Evolutionary conservation across 1,140 invertebrate genomes (phyloP), one percentile per base, ranked within the genome.

Genomic region (Holotrichia oblita): DNA sequence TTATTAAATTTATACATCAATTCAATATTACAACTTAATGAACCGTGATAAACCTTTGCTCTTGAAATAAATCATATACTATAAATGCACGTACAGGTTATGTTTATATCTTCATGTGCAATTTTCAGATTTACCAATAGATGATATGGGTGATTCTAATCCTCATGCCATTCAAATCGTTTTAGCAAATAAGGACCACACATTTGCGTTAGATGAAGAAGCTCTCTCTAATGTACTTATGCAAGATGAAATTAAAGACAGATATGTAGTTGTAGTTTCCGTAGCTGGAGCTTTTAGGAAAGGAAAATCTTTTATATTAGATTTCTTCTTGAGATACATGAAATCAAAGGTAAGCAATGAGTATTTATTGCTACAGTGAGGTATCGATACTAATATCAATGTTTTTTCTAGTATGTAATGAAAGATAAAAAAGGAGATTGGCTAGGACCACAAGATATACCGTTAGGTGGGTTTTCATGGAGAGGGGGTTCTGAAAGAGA

Each of bases 251-350:
- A 88, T 96, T 69, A 94, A 93, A 83, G 93, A 96, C 86, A 86
- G 91, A 42, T 90, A 91, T 82, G 93, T 98, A 1, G 96, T 97
- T 41, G 95, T 99, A 48, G 93, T 99, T 0, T 99, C 98, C 9
- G 97, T 99, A 34, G 95, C 95, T 41, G 99, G 98, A 77, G 98
- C 97, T 40, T 99, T 99, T 88, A 91, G 99, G 6, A 99, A 99
- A 89, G 99, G 99, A 81, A 98, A 98, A 89, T 96, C 95, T 24
- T 98, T 98, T 88, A 88, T 98, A 34, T 89, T 98, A 0, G 95
- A 99, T 88, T 98, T 98, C 88, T 97, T 98, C 86, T 90, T 99
- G 2, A 89, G 97, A 82, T 99, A 97, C 87, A 92, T 97, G 90
- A 91, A 93, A 85, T 87, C 88, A 40, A 87, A 86, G 84, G 86